Percentiles rank a stretch among this genome's conserved stretches.
phyloP scores from a whole-genome alignment of 2,888 invertebrate species.

The Vanessa cardui region DNA sequence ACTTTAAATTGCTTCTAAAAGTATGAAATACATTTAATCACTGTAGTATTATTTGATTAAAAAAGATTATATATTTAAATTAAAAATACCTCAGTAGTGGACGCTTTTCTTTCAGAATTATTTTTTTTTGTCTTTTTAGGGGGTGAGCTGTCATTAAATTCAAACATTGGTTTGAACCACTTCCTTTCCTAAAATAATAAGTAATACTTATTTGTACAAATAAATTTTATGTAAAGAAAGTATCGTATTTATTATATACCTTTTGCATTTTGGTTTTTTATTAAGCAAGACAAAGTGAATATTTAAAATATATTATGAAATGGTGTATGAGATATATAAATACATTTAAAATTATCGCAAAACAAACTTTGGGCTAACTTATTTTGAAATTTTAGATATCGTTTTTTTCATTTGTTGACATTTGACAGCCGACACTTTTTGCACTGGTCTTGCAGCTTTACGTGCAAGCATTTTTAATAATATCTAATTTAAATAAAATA shows the following conservation, averaged over 20 bases:
- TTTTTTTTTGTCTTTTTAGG: slow-evolving; percentile 50
- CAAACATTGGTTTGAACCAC: slow-evolving; percentile 73
- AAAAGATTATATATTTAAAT: slow-evolving; percentile 9
- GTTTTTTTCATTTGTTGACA: too few relatives aligned
- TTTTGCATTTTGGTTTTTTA: slow-evolving; percentile 7
- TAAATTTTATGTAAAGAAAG: neutral
- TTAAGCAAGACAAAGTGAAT: neutral
- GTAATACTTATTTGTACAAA: neutral
- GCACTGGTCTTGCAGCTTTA: too few relatives aligned
- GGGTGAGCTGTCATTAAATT: slow-evolving; percentile 60
- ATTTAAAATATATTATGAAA: neutral
- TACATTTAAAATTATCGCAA: too few relatives aligned
- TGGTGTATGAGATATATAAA: too few relatives aligned
- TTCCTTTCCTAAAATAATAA: slow-evolving; percentile 55
- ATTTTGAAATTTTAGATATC: too few relatives aligned
- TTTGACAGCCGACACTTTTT: too few relatives aligned
- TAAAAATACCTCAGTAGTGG: slow-evolving; percentile 37
- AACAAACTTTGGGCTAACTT: too few relatives aligned
- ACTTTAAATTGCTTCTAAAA: slow-evolving; percentile 14
- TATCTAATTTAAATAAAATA: too few relatives aligned
- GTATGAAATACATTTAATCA: slow-evolving; percentile 2
- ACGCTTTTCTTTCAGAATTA: slow-evolving; percentile 22
- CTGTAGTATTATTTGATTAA: neutral
- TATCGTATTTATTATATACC: neutral
- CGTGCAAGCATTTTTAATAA: too few relatives aligned